These are phyloP conservation scores for Anoplolepis gracilipes DNA, from an alignment of 1,140 invertebrate genomes.

Conservation along the genomic window DNA sequence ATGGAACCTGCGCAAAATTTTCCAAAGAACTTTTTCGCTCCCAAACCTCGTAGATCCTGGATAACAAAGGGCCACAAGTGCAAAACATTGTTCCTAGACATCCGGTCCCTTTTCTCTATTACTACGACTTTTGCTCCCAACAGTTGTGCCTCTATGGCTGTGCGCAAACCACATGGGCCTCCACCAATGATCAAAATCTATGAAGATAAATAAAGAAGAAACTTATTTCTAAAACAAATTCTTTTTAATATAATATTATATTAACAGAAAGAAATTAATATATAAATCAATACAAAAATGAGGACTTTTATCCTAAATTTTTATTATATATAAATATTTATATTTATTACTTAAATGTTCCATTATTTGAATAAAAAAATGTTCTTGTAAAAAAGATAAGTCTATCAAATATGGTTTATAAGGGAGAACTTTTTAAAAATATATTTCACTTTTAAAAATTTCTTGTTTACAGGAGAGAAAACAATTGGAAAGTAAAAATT, in stretches of 20 bases:
- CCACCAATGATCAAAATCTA: constrained; percentile 96
- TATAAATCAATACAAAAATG: too few relatives aligned
- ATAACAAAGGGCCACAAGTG: constrained; percentile 99
- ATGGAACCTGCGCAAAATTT: constrained; percentile 99
- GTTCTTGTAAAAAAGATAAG: too few relatives aligned
- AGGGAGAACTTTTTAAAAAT: too few relatives aligned
- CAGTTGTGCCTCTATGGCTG: constrained; percentile 98
- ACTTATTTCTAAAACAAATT: constrained; percentile 28
- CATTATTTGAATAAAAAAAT: too few relatives aligned
- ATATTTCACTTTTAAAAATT: not conserved
- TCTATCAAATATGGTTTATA: too few relatives aligned
- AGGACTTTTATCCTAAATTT: too few relatives aligned
- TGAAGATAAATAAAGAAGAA: constrained; percentile 13
- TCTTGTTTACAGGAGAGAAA: not conserved
- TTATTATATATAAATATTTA: too few relatives aligned
- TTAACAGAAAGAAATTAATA: not conserved
- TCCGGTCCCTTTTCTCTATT: constrained; percentile 96
- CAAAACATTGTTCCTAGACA: constrained; percentile 98
- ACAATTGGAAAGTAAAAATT: not conserved
- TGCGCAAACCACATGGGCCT: constrained; percentile 97
- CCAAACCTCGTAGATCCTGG: constrained; percentile 96
- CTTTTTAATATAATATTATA: constrained; percentile 18
- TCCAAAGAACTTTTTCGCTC: constrained; percentile 99
- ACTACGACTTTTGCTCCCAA: constrained; percentile 98
- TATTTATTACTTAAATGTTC: too few relatives aligned